A percentile compares a stretch with the other conserved stretches of the same genome.
These are phyloP conservation scores for Troides helena DNA, from an alignment of 2,888 invertebrate species.

Conservation along the genomic window DNA sequence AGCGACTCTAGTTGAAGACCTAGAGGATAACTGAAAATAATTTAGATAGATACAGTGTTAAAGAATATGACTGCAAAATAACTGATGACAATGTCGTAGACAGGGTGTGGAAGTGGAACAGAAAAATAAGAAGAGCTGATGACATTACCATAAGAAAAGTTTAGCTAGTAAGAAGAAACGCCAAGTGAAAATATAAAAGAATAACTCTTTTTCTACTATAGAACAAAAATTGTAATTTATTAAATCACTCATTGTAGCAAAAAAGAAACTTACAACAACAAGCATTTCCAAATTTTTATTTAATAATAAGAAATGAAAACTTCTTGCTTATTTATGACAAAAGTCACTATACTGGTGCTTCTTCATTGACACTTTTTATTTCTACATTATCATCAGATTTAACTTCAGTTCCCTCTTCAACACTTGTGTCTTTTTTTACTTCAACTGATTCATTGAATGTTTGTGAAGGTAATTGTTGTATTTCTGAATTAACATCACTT, in stretches of 20 bases:
- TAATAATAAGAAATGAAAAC: not conserved
- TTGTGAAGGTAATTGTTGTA: slow-evolving; percentile 44
- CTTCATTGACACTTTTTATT: slow-evolving; percentile 30
- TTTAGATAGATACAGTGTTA: too few species aligned
- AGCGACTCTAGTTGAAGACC: too few species aligned
- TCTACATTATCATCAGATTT: slow-evolving; percentile 30
- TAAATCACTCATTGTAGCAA: slow-evolving; percentile 3
- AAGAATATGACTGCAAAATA: too few species aligned
- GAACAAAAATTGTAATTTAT: slow-evolving; percentile 2
- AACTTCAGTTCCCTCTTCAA: slow-evolving; percentile 32
- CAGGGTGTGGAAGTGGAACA: too few species aligned
- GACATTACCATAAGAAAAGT: too few species aligned
- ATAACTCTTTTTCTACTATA: not conserved
- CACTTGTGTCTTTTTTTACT: slow-evolving; percentile 28
- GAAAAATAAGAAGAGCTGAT: too few species aligned
- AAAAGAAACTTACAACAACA: slow-evolving; percentile 4
- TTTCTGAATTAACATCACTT: slow-evolving; percentile 67
- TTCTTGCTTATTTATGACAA: not conserved
- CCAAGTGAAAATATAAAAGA: not conserved
- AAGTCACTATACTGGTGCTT: slow-evolving; percentile 20
- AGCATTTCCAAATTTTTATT: slow-evolving; percentile 5
- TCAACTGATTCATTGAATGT: slow-evolving; percentile 34
- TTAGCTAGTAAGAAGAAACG: too few species aligned
- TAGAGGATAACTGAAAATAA: too few species aligned
- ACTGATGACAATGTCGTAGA: too few species aligned